Evolutionary conservation across 2,113 vertebrate species (phyloP).

Genomic region (Anarhynchus alexandrinus): DNA sequence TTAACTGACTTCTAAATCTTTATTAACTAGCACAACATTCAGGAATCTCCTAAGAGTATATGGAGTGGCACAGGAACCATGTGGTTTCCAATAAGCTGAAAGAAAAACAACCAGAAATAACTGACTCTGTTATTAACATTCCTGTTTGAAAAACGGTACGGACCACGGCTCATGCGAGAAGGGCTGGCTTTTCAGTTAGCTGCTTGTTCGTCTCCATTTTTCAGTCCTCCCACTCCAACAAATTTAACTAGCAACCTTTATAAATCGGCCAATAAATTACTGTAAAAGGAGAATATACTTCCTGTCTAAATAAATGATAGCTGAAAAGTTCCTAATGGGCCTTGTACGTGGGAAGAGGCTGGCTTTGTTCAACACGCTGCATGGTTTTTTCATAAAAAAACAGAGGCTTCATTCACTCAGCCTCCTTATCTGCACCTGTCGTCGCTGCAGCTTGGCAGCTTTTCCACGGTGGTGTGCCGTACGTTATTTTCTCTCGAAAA

Average conservation of each 20-base stretch:
- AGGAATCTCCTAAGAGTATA: not conserved
- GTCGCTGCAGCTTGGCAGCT: not conserved
- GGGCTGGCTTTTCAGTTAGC: slow-evolving; percentile 28
- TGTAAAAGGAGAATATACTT: slow-evolving; percentile 49
- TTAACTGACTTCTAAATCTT: not conserved
- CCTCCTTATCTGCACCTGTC: slow-evolving; percentile 4
- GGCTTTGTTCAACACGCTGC: not conserved
- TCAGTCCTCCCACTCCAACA: slow-evolving; percentile 6
- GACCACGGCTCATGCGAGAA: not conserved
- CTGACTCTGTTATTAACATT: not conserved
- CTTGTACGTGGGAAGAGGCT: slow-evolving; percentile 2
- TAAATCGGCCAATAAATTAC: slow-evolving; percentile 9
- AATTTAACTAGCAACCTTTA: slow-evolving; percentile 39
- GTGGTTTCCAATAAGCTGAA: not conserved
- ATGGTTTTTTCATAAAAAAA: not conserved
- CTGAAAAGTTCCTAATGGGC: slow-evolving; percentile 13
- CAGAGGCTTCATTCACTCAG: slow-evolving; percentile 21
- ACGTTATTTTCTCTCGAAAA: not conserved
- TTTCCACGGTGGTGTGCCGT: not conserved
- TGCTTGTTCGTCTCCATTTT: not conserved
- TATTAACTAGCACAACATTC: not conserved
- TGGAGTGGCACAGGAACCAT: not conserved
- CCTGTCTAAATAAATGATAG: slow-evolving; percentile 25
- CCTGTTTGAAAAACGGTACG: not conserved
- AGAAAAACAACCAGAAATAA: slow-evolving; percentile 4